Evolutionary conservation across 2,797 vertebrate species (phyloP).

Genomic region (Clamator glandarius): DNA sequence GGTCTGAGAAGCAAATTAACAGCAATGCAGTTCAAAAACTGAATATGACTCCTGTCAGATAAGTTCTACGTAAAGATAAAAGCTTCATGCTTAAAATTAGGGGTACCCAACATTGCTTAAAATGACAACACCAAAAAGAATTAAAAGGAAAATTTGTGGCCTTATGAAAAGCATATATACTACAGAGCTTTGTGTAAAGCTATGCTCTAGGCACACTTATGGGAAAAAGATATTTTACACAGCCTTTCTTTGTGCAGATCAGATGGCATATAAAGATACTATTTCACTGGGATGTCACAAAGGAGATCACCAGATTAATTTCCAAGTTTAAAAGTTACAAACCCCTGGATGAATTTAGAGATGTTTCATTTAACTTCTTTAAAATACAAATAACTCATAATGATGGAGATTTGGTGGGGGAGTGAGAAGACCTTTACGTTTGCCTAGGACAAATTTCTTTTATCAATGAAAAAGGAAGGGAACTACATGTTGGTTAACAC

Average conservation of each 20-base stretch:
- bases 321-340: not conserved
- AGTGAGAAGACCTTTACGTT: not conserved
- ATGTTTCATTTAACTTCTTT: not conserved
- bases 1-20: not conserved
- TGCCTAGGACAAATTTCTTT: slow-evolving; percentile 6
- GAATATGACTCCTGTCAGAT: not conserved
- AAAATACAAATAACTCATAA: not conserved
- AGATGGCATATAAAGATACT: not conserved
- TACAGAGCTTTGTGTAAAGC: not conserved
- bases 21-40: not conserved
- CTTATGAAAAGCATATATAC: not conserved
- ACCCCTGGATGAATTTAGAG: not conserved
- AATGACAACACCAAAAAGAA: not conserved
- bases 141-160: not conserved
- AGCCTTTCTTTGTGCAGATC: not conserved
- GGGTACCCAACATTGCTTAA: not conserved
- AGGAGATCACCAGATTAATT: not conserved
- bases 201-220: not conserved
- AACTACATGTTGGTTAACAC: not conserved
- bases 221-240: not conserved
- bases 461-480: not conserved
- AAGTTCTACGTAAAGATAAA: not conserved
- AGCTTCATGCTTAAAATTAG: not conserved
- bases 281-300: not conserved
- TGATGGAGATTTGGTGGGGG: not conserved